Base-by-base conservation (phyloP, 2,797 vertebrate genomes). In the Anguilla megastoma region DNA sequence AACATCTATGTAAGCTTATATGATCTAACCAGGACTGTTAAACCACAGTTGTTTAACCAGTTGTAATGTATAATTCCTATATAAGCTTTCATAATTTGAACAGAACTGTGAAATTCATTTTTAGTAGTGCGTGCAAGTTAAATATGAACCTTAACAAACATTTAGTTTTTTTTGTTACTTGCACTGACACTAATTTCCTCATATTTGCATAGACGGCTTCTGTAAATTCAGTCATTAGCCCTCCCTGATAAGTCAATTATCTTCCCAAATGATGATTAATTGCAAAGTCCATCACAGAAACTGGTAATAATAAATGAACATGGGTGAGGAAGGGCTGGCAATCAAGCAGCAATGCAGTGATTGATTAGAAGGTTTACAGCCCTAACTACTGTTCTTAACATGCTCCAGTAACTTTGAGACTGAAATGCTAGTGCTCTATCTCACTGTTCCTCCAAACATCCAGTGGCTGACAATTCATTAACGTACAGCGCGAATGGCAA, bases 191-290 rank as follows among this genome's bases (percentile, higher is more conserved):
- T 84, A 8, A 84, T 84, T 84, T 52, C n/a, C 83, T 84, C 12
- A n/a, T 58, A 54, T 54, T 84, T 84, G 24, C 21, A 84, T 52
- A 52, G n/a, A 84, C 83, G 30, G 27, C 56, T 84, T n/a, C 50
- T 84, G 56, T 36, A 74, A 74, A 74, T 74, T 74, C 69, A 52
- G 54, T 54, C 48, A 52, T 52, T 52, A 52, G 21, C 24, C n/a
- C 12, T 84, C 10, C n/a, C 14, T 84, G 48, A 84, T 52, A 54
- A 52, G 50, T 52, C 48, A 54, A 52, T 84, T 84, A 84, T 84
- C 83, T 84, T 56, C 52, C 27, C 48, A 84, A 84, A 84, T 52
- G 54, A 54, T 84, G 48, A 84, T 84, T 27, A 84, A 84, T n/a
- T n/a, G n/a, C 48, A 27, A 84, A 56, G 52, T 84, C 69, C 24